Base-by-base conservation (phyloP, 2,113 vertebrate species). In the Aythya baeri region DNA sequence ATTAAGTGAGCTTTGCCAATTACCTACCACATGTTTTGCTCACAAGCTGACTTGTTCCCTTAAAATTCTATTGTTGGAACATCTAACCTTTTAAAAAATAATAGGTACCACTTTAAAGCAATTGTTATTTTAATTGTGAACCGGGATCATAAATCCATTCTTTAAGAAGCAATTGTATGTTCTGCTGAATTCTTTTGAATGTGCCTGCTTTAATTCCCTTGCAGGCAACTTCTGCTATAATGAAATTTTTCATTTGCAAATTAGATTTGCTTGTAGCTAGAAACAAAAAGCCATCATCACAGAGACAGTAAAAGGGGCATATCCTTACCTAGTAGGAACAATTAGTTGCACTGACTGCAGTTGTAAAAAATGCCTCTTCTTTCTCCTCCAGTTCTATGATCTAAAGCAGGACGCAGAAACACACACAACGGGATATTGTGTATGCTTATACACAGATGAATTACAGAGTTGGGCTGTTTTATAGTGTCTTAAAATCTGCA, bases 201-300 rank as follows among this genome's bases (percentile, higher is more conserved):
- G 75, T 91, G 55, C 79, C 57, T 93, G 62, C 94, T 86, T 62
- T 82, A 94, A 98, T 96, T 97, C 93, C 95, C 97, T 98, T 17
- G n/a, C 86, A 97, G 97, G 96, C 97, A 97, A 93, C 55, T 78
- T 86, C 75, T 54, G 83, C 94, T 92, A 97, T 86, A 91, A 96
- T 97, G 96, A 97, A 94, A 95, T 95, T 96, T 97, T 98, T 97
- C 97, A 97, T 97, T 96, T 97, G 97, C 96, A 98, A 97, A 98
- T 98, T 97, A 97, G 96, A 96, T 97, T 97, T 88, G 84, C 97
- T 97, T 84, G 93, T 81, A 96, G 96, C 95, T 91, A 95, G 96
- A 97, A 97, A 97, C 95, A 97, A 97, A 97, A 96, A 97, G 93
- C 76, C 81, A 82, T 92, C 96, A 96, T 93, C 89, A 96, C 94